Evolutionary conservation across 1,140 invertebrate species (phyloP).

Genomic region (Geopemphigus sp.): DNA sequence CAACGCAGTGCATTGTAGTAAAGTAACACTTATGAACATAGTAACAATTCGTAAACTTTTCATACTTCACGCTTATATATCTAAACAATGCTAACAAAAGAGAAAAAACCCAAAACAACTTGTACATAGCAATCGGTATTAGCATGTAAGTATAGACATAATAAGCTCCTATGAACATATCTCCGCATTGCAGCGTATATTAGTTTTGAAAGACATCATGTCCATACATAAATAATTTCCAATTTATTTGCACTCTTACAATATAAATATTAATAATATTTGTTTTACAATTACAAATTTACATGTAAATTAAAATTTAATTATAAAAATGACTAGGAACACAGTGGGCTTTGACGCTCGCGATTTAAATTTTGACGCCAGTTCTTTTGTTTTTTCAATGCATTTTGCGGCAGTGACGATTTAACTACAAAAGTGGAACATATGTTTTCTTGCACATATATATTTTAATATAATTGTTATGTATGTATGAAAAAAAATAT

Average conservation of each 20-base stretch:
- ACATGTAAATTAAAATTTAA: slow-evolving; percentile 48
- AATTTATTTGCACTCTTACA: slow-evolving; percentile 43
- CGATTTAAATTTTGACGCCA: slow-evolving; percentile 20
- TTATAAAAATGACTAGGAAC: slow-evolving; percentile 50
- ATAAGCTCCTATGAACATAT: slow-evolving; percentile 49
- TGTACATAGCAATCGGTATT: slow-evolving; percentile 35
- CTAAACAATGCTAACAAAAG: slow-evolving; percentile 45
- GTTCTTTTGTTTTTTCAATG: slow-evolving; percentile 22
- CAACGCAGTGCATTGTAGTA: slow-evolving; percentile 38
- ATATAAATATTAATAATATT: slow-evolving; percentile 47
- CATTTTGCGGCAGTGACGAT: slow-evolving; percentile 35
- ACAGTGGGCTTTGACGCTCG: slow-evolving; percentile 44
- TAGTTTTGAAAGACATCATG: slow-evolving; percentile 25
- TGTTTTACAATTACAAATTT: slow-evolving; percentile 42
- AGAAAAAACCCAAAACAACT: slow-evolving; percentile 42
- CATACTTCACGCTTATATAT: slow-evolving; percentile 47
- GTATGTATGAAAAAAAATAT: slow-evolving; percentile 20
- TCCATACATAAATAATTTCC: slow-evolving; percentile 34
- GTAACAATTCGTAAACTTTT: slow-evolving; percentile 44
- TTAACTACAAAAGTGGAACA: slow-evolving; percentile 32
- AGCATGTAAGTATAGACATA: slow-evolving; percentile 41
- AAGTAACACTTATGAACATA: slow-evolving; percentile 48
- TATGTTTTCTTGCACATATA: slow-evolving; percentile 14
- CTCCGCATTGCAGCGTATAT: slow-evolving; percentile 17
- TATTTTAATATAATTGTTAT: slow-evolving; percentile 8